Evolutionary conservation across 2,797 vertebrate genomes (phyloP).

Genomic region (Rhabdomys pumilio): DNA sequence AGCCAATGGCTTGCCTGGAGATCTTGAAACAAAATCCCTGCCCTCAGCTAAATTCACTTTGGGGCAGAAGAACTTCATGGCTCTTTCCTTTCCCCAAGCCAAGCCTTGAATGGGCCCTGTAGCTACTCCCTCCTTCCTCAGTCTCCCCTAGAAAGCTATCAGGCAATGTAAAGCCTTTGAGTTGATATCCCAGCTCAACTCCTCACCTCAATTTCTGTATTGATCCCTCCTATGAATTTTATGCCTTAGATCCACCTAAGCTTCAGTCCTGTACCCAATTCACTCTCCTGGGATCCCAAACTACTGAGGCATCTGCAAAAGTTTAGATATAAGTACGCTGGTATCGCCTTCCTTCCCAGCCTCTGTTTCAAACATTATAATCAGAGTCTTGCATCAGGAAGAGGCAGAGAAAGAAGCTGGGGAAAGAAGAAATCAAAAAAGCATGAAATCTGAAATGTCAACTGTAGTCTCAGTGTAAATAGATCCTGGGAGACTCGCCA

Average conservation of each 20-base stretch:
- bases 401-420: neutral
- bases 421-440: constrained; percentile 1
- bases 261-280: neutral
- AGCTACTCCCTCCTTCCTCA: neutral
- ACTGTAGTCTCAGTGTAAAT: neutral
- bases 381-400: neutral
- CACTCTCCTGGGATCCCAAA: neutral
- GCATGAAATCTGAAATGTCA: neutral
- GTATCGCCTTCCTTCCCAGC: neutral
- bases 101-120: neutral
- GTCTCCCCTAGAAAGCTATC: neutral
- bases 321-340: neutral
- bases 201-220: neutral
- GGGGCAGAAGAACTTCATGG: neutral
- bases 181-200: neutral
- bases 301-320: neutral
- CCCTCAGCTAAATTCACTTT: neutral
- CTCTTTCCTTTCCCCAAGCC: neutral
- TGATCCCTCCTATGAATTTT: neutral
- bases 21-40: neutral
- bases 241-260: neutral
- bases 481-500: neutral
- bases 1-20: neutral
- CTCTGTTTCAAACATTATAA: neutral
- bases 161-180: neutral